These are phyloP conservation scores for Muscidifurax raptorellus DNA, from an alignment of 1,140 invertebrate species.

Conservation along the genomic window DNA sequence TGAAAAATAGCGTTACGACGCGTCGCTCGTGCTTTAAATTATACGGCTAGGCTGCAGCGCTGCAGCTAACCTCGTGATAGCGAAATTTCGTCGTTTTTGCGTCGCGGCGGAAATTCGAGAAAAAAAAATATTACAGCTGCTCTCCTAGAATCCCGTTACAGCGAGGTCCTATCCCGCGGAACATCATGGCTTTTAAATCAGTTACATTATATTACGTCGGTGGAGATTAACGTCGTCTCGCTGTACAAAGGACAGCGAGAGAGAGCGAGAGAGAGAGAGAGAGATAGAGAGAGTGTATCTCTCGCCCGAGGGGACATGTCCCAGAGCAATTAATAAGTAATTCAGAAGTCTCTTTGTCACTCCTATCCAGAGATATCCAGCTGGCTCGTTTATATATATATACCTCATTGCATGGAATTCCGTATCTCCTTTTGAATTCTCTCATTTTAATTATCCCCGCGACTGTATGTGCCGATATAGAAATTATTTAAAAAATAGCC, in stretches of 20 bases:
- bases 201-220: not conserved
- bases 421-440: not conserved
- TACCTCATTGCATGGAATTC: not conserved
- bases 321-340: constrained; percentile 23
- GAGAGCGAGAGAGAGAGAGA: too few species aligned
- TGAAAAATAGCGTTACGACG: not conserved
- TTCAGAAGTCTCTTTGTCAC: not conserved
- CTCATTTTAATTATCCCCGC: not conserved
- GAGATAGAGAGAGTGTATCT: constrained; percentile 2
- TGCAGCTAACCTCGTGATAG: not conserved
- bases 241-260: not conserved
- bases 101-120: not conserved
- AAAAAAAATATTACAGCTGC: not conserved
- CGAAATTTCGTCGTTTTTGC: too few species aligned
- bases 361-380: not conserved
- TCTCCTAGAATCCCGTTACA: not conserved
- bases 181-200: not conserved
- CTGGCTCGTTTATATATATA: not conserved
- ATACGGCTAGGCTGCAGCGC: not conserved
- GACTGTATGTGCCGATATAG: not conserved
- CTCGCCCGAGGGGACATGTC: constrained; percentile 2
- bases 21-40: not conserved
- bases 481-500: not conserved
- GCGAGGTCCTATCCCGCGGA: not conserved
- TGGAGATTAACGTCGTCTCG: not conserved